A percentile compares a stretch with the other conserved stretches of the same genome.
Evolutionary conservation across 2,113 vertebrate species (phyloP).

Genomic region (Coregonus clupeaformis): DNA sequence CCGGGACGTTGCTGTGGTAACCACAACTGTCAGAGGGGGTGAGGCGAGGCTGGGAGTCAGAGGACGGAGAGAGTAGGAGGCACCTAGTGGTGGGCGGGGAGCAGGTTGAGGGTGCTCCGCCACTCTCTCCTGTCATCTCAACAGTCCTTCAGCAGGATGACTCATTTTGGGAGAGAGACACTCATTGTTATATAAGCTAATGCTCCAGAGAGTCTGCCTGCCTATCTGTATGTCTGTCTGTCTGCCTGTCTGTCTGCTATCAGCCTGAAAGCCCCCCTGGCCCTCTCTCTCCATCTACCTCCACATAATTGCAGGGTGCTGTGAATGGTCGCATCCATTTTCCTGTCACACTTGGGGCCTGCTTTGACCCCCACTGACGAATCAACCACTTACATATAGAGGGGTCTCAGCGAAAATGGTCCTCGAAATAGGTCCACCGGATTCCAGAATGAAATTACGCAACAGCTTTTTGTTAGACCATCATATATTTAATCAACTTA

Average conservation of each 20-base stretch:
- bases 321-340: constrained; percentile 20
- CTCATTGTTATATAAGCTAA: constrained; percentile 58
- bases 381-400: not conserved
- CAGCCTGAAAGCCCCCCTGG: constrained; percentile 35
- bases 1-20: constrained; percentile 25
- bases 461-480: not conserved
- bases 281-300: constrained; percentile 30
- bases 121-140: constrained; percentile 53
- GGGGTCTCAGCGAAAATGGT: not conserved
- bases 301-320: constrained; percentile 31
- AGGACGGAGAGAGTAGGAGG: constrained; percentile 49
- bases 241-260: constrained; percentile 6
- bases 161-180: constrained; percentile 62
- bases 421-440: not conserved
- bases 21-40: constrained; percentile 16
- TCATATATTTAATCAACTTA: not conserved
- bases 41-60: constrained; percentile 31
- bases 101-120: constrained; percentile 55
- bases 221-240: constrained; percentile 21
- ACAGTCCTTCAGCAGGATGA: constrained; percentile 54
- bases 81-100: constrained; percentile 56
- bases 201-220: constrained; percentile 44
- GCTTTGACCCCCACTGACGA: not conserved
- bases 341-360: not conserved
- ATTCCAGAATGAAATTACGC: not conserved